Evolutionary conservation across 2,888 invertebrate species (phyloP), one percentile per base, ranked within the genome.

Genomic region (Chrysina gloriosa): DNA sequence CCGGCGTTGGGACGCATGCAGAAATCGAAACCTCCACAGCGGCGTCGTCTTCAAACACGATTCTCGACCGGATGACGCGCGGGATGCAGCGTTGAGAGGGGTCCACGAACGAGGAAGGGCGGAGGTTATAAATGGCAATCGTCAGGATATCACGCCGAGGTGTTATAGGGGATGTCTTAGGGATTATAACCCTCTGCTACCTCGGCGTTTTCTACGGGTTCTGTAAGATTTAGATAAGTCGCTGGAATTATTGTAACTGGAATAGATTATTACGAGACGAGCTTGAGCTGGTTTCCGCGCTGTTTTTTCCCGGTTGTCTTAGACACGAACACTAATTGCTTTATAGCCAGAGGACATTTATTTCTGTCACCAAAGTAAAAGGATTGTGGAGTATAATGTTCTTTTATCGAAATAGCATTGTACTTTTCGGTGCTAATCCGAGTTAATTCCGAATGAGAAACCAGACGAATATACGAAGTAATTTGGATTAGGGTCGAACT

Each of bases 121-220:
- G 56, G 36, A 56, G 63, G 63, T 48, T 63, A 63, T 63, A 63
- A 63, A 63, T 63, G 63, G 63, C 63, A 63, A 63, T 63, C 63
- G 63, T 63, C 63, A 48, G 48, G 63, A 63, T 63, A 63, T 63
- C 42, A 63, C 63, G 63, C 29, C 29, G 31, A 48, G 47, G 63
- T 47, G 45, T 42, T 61, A 61, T 47, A 61, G 45, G 45, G 56
- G 56, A 36, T 56, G 56, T 47, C 47, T 63, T 47, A 48, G 47
- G 63, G 45, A 63, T 63, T 63, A 63, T 63, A 63, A 63, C 63
- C 63, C 42, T 63, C 63, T 34, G 63, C 45, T 48, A 63, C 48
- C 34, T 47, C 45, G 42, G 48, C 63, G 36, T 61, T 61, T 61
- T 45, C 45, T 61, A 36, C 56, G 56, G 56, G 56, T 56, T 56